Conservation (phyloP, 2,888 invertebrate genomes). For the Tetrapedia diversipes region DNA sequence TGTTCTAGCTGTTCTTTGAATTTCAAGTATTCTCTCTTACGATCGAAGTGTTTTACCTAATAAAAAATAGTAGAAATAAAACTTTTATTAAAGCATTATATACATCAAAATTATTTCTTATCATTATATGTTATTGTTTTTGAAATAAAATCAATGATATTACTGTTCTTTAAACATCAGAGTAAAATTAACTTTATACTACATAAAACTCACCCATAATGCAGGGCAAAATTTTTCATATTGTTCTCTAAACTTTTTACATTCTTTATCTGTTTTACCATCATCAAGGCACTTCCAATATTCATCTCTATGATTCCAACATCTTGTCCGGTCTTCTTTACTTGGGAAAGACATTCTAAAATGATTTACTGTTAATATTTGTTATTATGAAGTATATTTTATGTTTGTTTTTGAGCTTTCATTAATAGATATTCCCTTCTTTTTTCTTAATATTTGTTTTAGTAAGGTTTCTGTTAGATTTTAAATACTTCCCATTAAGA, state of each 20-base stretch:
- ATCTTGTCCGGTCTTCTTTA: conserved; percentile 90
- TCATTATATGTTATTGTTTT: neutral
- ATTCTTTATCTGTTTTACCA: conserved; percentile 87
- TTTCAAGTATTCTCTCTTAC: conserved; percentile 93
- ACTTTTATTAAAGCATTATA: conserved; percentile 23
- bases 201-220: conserved; percentile 88
- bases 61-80: conserved; percentile 59
- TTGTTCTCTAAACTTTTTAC: conserved; percentile 88
- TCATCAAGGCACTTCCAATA: conserved; percentile 95
- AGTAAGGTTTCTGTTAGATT: neutral
- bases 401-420: neutral
- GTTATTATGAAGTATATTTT: neutral
- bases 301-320: conserved; percentile 93
- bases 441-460: neutral
- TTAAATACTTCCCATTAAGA: neutral
- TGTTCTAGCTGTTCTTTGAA: conserved; percentile 94
- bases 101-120: neutral
- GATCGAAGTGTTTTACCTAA: conserved; percentile 94
- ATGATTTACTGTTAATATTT: conserved; percentile 35
- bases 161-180: neutral
- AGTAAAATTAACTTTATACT: neutral
- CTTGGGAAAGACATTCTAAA: conserved; percentile 90
- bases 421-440: neutral
- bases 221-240: conserved; percentile 91
- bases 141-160: neutral